Conservation (phyloP, 2,113 vertebrate genomes). For the Onychostruthus taczanowskii region DNA sequence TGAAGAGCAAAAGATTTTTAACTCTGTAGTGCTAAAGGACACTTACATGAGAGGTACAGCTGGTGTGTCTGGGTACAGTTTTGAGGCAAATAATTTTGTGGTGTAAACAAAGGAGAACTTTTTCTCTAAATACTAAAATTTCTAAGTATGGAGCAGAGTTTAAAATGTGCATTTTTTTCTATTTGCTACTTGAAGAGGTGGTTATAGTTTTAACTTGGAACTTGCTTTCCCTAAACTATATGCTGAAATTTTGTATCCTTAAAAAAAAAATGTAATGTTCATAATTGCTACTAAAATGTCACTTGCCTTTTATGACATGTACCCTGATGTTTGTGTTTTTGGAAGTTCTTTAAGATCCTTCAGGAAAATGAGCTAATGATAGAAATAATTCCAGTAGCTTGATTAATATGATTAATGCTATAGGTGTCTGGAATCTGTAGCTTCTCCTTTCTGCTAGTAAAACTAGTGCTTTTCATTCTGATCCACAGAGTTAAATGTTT, state of each 20-base stretch:
- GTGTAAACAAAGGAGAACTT: not conserved
- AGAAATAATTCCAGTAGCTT: not conserved
- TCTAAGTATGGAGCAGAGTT: no score
- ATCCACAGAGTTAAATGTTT: not conserved
- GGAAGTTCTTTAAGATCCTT: not conserved
- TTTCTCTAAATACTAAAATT: not conserved
- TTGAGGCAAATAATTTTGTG: not conserved
- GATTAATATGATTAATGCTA: not conserved
- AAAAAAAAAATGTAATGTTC: not conserved
- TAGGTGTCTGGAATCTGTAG: not conserved
- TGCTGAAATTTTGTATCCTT: not conserved
- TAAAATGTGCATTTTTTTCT: not conserved
- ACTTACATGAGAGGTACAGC: not conserved
- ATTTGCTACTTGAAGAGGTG: not conserved
- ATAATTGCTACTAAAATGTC: not conserved
- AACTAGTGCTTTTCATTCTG: not conserved
- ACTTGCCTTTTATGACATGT: not conserved
- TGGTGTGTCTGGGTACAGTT: not conserved
- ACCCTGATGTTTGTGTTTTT: not conserved
- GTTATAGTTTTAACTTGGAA: not conserved
- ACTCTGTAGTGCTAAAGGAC: not conserved
- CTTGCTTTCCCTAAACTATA: not conserved
- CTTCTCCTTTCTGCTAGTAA: not conserved
- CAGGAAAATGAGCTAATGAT: not conserved
- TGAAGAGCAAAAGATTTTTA: not conserved